A percentile compares a stretch with the other conserved stretches of the same genome.
Evolutionary conservation across 2,113 vertebrate genomes (phyloP).

Genomic region (Hypomesus transpacificus): DNA sequence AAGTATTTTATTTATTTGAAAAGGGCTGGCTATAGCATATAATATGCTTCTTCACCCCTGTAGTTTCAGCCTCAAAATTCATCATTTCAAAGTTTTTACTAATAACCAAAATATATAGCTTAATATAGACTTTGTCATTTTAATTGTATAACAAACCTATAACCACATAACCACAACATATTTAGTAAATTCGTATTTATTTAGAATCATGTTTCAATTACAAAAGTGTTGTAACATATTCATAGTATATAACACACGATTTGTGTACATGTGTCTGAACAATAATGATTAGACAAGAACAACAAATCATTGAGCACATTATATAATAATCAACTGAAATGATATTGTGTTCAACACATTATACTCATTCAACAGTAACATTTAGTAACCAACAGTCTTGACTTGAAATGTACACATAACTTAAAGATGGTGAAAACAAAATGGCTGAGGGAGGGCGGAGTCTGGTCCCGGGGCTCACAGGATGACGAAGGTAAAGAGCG

Average conservation of each 20-base stretch:
- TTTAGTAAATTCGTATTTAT: background rate
- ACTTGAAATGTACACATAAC: constrained; percentile 13
- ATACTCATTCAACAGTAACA: background rate
- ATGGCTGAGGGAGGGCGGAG: background rate
- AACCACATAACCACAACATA: constrained; percentile 1
- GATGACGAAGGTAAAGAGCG: constrained; percentile 77
- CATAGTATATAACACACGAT: background rate
- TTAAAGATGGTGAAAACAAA: constrained; percentile 1
- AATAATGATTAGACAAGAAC: background rate
- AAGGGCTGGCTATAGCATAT: background rate
- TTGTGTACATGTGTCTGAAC: background rate
- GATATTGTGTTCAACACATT: background rate
- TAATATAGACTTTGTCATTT: background rate
- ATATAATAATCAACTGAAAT: constrained; percentile 19
- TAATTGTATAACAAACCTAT: background rate
- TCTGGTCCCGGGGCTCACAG: constrained; percentile 36
- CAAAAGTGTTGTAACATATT: background rate
- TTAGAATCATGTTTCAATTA: background rate
- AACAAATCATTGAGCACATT: background rate
- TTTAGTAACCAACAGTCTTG: background rate
- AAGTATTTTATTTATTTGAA: background rate
- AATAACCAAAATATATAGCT: background rate
- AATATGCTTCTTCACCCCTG: no score
- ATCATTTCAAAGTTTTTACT: no score
- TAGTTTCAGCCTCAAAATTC: no score